Percentiles rank a stretch among this genome's conserved stretches.
Evolutionary conservation across 2,113 vertebrate species (phyloP).

Genomic region (Ammodytes dubius): DNA sequence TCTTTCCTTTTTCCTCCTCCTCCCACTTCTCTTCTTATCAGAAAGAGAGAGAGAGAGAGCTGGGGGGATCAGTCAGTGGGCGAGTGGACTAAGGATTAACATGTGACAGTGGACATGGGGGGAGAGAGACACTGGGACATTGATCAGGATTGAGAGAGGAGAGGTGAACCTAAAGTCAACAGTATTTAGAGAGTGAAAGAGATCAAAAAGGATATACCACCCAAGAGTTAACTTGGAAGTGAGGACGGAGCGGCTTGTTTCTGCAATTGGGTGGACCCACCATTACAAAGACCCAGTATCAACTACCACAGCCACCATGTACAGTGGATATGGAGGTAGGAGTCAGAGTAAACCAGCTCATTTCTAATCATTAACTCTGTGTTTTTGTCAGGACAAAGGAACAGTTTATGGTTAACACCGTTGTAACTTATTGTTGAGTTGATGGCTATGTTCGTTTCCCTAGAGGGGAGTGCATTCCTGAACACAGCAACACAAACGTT

Average conservation of each 20-base stretch:
- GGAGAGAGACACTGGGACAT: slow-evolving; percentile 17
- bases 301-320: slow-evolving; percentile 59
- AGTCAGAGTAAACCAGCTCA: not conserved
- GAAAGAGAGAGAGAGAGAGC: slow-evolving; percentile 15
- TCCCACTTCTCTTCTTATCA: slow-evolving; percentile 48
- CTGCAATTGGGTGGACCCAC: slow-evolving; percentile 42
- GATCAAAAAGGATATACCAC: not conserved
- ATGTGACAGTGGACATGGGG: slow-evolving; percentile 33
- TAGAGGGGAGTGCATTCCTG: not conserved
- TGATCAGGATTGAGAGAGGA: not conserved
- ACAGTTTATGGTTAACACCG: slow-evolving; percentile 39
- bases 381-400: slow-evolving; percentile 30
- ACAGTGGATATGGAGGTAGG: slow-evolving; percentile 82
- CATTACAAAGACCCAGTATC: not conserved
- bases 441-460: not conserved
- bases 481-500: not conserved
- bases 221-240: not conserved
- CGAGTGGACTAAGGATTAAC: slow-evolving; percentile 27
- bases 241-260: slow-evolving; percentile 5
- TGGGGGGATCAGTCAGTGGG: slow-evolving; percentile 33
- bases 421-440: slow-evolving; percentile 30
- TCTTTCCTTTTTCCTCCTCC: slow-evolving; percentile 66
- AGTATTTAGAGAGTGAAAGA: not conserved
- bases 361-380: slow-evolving; percentile 54
- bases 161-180: not conserved